A percentile compares a stretch with the other conserved stretches of the same genome.
phyloP scores from a whole-genome alignment of 2,888 invertebrate species.

The Zeuzera pyrina region DNA sequence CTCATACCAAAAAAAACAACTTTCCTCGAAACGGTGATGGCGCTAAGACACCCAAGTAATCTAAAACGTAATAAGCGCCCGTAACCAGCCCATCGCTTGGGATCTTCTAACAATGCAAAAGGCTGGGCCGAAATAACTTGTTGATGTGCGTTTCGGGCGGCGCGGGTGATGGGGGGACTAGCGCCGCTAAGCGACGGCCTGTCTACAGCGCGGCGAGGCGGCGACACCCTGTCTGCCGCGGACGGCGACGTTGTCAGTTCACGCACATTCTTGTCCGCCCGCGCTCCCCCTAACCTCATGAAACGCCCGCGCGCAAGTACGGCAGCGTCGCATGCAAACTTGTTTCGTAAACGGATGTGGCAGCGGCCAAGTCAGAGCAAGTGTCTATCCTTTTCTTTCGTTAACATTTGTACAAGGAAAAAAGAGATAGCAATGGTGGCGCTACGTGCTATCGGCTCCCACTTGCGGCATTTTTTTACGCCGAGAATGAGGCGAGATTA shows the following conservation, averaged over 20 bases:
- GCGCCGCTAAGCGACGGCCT: slow-evolving; percentile 80
- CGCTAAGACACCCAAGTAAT: slow-evolving; percentile 44
- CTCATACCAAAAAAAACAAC: slow-evolving; percentile 62
- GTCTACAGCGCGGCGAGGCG: slow-evolving; percentile 87
- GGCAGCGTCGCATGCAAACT: slow-evolving; percentile 78
- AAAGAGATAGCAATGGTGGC: slow-evolving; percentile 61
- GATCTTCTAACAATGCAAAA: slow-evolving; percentile 44
- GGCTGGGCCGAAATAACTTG: slow-evolving; percentile 67
- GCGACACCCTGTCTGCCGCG: slow-evolving; percentile 96
- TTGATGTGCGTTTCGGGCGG: slow-evolving; percentile 64
- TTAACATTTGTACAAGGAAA: slow-evolving; percentile 19
- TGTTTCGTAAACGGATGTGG: slow-evolving; percentile 83
- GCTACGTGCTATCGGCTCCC: slow-evolving; percentile 74
- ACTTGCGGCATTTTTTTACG: slow-evolving; percentile 77
- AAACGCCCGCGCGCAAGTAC: slow-evolving; percentile 54
- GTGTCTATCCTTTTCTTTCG: slow-evolving; percentile 37
- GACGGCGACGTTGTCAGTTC: slow-evolving; percentile 79
- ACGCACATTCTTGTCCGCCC: slow-evolving; percentile 69
- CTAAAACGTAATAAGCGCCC: slow-evolving; percentile 42
- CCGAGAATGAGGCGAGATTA: slow-evolving; percentile 78
- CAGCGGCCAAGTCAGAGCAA: slow-evolving; percentile 66
- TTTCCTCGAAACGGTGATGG: slow-evolving; percentile 70
- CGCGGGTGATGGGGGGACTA: slow-evolving; percentile 50
- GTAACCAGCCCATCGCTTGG: slow-evolving; percentile 30
- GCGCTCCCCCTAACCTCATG: slow-evolving; percentile 47